Percentiles rank a stretch among this genome's conserved stretches.
Evolutionary conservation across 2,113 vertebrate genomes (phyloP).

Genomic region (Cephalopterus ornatus): DNA sequence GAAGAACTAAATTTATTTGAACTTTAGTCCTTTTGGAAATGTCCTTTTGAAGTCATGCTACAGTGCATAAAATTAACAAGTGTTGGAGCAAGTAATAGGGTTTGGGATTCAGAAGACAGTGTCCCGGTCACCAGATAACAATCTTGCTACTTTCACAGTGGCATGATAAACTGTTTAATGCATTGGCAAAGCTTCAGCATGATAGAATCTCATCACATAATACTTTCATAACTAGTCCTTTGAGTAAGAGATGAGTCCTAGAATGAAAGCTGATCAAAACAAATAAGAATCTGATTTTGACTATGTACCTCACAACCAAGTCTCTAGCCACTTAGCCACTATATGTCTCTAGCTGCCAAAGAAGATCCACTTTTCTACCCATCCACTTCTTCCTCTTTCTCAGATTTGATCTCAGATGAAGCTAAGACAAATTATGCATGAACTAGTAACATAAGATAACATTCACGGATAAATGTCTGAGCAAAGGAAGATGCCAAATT

Average conservation of each 20-base stretch:
- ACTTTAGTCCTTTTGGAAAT: not conserved
- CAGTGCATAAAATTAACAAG: not conserved
- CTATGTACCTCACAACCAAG: rapidly evolving
- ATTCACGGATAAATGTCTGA: not conserved
- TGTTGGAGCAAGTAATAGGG: not conserved
- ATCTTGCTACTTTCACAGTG: not conserved
- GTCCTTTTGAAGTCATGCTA: not conserved
- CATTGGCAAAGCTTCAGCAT: not conserved
- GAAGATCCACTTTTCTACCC: not conserved
- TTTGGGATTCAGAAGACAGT: not conserved
- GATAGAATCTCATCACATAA: not conserved
- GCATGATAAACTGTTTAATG: not conserved
- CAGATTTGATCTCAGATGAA: not conserved
- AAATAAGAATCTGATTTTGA: not conserved
- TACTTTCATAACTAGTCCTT: not conserved
- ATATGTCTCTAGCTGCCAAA: not conserved
- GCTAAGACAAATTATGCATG: not conserved
- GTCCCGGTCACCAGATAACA: not conserved
- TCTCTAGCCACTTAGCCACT: not conserved
- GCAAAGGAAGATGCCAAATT: not conserved
- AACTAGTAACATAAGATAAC: not conserved
- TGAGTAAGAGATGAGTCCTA: not conserved
- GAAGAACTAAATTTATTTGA: not conserved
- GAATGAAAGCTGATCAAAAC: not conserved
- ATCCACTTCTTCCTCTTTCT: not conserved